A percentile compares a stretch with the other conserved stretches of the same genome.
Conservation (phyloP, 2,888 invertebrate genomes). For the Ceramica pisi region DNA sequence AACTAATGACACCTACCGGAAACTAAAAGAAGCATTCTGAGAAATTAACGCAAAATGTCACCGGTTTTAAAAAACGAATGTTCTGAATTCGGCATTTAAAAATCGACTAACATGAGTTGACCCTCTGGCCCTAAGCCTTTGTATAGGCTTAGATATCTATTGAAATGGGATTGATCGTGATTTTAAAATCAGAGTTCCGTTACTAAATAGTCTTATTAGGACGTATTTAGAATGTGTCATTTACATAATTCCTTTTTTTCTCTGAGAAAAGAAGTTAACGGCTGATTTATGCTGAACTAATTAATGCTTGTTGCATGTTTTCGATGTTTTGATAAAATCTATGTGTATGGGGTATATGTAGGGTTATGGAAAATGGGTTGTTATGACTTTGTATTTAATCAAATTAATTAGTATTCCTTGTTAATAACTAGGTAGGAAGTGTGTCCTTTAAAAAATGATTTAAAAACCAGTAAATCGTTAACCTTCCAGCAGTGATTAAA, state of each 20-base stretch:
- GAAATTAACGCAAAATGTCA: constrained; percentile 62
- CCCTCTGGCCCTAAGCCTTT: constrained; percentile 2
- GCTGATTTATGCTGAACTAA: constrained; percentile 49
- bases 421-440: neutral
- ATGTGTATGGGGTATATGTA: constrained; percentile 18
- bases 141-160: constrained; percentile 12
- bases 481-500: too few species aligned
- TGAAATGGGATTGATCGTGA: constrained; percentile 22
- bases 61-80: constrained; percentile 60
- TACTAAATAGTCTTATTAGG: constrained; percentile 66
- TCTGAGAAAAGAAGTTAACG: constrained; percentile 24
- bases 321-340: constrained; percentile 39
- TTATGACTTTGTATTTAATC: constrained; percentile 15
- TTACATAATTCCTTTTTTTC: constrained; percentile 52
- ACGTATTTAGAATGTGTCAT: constrained; percentile 44
- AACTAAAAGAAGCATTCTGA: constrained; percentile 41
- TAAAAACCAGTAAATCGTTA: too few species aligned
- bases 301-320: constrained; percentile 48
- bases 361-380: constrained; percentile 13
- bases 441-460: neutral
- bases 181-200: constrained; percentile 63
- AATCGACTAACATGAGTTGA: constrained; percentile 32
- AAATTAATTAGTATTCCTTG: constrained; percentile 11
- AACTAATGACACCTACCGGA: constrained; percentile 59
- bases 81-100: constrained; percentile 38